phyloP scores from a whole-genome alignment of 2,888 invertebrate genomes.

The Watsonalla cultraria region DNA sequence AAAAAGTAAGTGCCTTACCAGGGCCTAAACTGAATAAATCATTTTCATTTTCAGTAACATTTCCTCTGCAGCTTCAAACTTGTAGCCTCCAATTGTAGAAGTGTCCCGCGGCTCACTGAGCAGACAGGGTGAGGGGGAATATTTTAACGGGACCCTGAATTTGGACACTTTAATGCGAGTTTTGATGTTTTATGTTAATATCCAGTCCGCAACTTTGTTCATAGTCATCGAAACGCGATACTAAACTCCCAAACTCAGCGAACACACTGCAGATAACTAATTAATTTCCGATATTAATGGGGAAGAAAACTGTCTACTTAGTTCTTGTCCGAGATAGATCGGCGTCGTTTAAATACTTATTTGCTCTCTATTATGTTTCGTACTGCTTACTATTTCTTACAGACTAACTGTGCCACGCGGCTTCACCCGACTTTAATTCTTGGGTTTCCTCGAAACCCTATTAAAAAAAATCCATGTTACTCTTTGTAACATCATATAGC shows the following conservation, averaged over 20 bases:
- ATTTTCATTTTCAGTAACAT: no score
- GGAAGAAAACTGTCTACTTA: background rate
- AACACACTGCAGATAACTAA: conserved; percentile 29
- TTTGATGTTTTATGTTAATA: conserved; percentile 78
- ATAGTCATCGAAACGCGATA: conserved; percentile 51
- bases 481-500: no score
- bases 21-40: no score
- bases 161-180: conserved; percentile 76
- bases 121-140: conserved; percentile 45
- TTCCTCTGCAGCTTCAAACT: conserved; percentile 13
- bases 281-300: conserved; percentile 29
- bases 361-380: background rate
- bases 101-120: conserved; percentile 46
- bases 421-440: no score
- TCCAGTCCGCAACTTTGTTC: conserved; percentile 52
- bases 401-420: no score
- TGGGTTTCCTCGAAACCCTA: no score
- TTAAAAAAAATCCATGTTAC: no score
- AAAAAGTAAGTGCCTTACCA: no score
- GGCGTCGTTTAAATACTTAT: background rate
- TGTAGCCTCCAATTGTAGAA: conserved; percentile 22
- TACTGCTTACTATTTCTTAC: no score
- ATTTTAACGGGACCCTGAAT: conserved; percentile 55
- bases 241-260: background rate
- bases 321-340: background rate